Base-by-base conservation (phyloP, 2,888 invertebrate genomes). In the Mycalesis mineus region DNA sequence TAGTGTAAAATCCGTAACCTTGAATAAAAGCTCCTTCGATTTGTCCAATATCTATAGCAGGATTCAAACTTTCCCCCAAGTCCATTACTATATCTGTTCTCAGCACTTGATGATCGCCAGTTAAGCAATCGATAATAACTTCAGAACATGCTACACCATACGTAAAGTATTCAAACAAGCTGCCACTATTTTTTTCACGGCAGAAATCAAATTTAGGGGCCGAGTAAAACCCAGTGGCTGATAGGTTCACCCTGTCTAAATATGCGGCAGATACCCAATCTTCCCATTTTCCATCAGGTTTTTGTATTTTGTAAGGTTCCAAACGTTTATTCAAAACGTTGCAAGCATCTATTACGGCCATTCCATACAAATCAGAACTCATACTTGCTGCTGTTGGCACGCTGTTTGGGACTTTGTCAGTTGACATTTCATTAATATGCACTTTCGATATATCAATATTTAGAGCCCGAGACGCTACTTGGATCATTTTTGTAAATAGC, bases 61-160 rank as follows among this genome's bases (percentile, higher is more conserved):
- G 97, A 79, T 97, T 97, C 55, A 97, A 82, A 80, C 96, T 96
- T 70, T 95, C 93, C 0, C 97, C 97, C 39, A 97, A 85, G 84
- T 97, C 97, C 96, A 97, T 97, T 0, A 97, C 96, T 65, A 97
- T 96, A 70, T 97, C 96, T 5, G 95, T 94, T 69, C 93, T 90
- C 17, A 95, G 75, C 1, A 96, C 94, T 82, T 94, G 92, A 80
- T 97, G 96, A 74, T 96, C 96, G 7, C 97, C 97, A 22, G 96
- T 96, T 36, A 97, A 84, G 68, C 95, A 95, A 79, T 97, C 96
- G 8, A 97, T 92, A 78, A 96, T 94, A n/a, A 96, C 96, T 80
- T 95, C 96, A 0, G 95, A 92, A 70, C 94, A 94, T 1, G 95
- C 95, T 0, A 91, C 94, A 1, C 96, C 97, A 70, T 92, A 95